Evolutionary conservation across 2,888 invertebrate species (phyloP).

Genomic region (Horisme vitalbata): DNA sequence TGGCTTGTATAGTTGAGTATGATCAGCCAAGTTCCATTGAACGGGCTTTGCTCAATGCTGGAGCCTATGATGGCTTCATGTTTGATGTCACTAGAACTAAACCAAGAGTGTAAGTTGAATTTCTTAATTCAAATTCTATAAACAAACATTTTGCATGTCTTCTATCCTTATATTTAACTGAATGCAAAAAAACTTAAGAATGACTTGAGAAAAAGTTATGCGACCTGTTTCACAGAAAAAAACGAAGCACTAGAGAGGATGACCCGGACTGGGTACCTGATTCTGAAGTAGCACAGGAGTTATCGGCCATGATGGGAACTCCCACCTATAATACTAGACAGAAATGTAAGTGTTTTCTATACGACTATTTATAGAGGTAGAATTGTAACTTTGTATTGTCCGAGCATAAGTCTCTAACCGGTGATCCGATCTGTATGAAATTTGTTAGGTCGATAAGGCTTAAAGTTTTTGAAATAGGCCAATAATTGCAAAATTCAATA

Average conservation of each 20-base stretch:
- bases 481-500: no score
- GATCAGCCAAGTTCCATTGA: conserved; percentile 82
- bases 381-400: no score
- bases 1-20: conserved; percentile 88
- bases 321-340: conserved; percentile 59
- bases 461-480: no score
- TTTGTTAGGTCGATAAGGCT: no score
- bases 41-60: conserved; percentile 83
- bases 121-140: no score
- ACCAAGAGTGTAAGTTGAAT: conserved; percentile 56
- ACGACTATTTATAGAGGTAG: no score
- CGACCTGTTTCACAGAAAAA: conserved; percentile 45
- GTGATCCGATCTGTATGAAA: no score
- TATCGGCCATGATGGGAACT: conserved; percentile 85
- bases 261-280: conserved; percentile 84
- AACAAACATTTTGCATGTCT: no score
- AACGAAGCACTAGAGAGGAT: conserved; percentile 66
- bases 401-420: no score
- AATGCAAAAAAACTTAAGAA: no score
- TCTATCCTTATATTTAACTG: no score
- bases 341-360: conserved; percentile 49
- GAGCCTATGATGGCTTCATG: conserved; percentile 83
- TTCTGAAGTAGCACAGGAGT: conserved; percentile 87
- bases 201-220: no score
- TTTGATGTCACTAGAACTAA: conserved; percentile 84